Conservation (phyloP, 2,113 vertebrate genomes). For the Ondatra zibethicus region DNA sequence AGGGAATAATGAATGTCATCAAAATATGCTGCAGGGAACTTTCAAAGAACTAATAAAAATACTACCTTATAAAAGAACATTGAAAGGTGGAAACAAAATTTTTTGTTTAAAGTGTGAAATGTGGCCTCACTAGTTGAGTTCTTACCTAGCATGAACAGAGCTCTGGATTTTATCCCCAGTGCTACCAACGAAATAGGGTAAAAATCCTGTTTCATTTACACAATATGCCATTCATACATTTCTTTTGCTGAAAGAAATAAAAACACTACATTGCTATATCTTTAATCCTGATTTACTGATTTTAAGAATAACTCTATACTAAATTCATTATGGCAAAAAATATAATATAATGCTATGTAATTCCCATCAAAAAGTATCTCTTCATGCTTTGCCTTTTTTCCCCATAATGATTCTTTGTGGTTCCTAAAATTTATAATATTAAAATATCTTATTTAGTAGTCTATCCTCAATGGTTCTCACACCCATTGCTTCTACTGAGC, state of each 20-base stretch:
- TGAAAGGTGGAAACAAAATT: neutral
- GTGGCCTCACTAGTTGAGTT: neutral
- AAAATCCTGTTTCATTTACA: neutral
- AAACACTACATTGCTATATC: neutral
- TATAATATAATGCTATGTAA: neutral
- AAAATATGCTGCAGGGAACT: neutral
- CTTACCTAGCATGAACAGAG: neutral
- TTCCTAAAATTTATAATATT: constrained; percentile 19
- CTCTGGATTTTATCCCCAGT: neutral
- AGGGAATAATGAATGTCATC: neutral
- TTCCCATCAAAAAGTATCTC: neutral
- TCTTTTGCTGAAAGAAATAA: neutral
- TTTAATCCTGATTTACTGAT: neutral
- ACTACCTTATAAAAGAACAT: neutral
- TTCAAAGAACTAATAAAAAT: neutral
- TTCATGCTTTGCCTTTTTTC: neutral
- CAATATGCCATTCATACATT: neutral
- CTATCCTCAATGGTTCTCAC: neutral
- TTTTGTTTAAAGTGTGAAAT: neutral
- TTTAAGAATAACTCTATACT: constrained; percentile 19
- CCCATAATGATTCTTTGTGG: neutral
- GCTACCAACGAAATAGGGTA: neutral
- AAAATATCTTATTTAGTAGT: neutral
- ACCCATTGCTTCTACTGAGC: neutral
- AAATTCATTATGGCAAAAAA: constrained; percentile 17